Evolutionary conservation across 2,797 vertebrate genomes (phyloP), one percentile per base, ranked within the genome.

Genomic region (Syngnathus rostellatus): DNA sequence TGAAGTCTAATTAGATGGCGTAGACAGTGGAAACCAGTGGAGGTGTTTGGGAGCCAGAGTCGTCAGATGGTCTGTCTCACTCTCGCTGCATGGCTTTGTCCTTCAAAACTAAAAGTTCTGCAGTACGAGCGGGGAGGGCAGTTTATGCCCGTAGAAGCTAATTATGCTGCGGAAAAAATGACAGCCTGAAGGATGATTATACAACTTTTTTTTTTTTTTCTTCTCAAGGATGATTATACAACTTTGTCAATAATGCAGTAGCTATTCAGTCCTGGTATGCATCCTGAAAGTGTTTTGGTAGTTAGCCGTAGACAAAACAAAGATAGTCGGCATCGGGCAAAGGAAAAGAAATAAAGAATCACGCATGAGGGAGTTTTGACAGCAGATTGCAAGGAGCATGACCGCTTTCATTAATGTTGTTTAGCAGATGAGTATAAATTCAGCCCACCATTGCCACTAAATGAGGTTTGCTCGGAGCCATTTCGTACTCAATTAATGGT

Each of bases 1-100:
- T 90, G 89, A 91, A 91, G 90, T 83, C 81, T 92, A 92, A 93
- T 93, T 92, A 93, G 89, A 91, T 86, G 87, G 86, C 82, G 72
- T 85, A 90, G 87, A 87, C 89, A 88, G 89, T 64, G 85, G 84
- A 82, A 46, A 88, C 83, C 83, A 74, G 80, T 78, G 72, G 81
- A 80, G 84, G 85, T 87, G 86, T 79, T 73, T 38, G 64, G 77
- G 81, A 85, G 69, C 74, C 76, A 58, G 85, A 17, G 79, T 73
- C 76, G 80, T 89, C 89, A 89, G 87, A 89, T 88, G 86, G 87
- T 82, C 82, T 69, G 65, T 83, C 81, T 87, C 85, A 72, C 79
- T 86, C 83, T 77, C 77, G 64, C 79, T 70, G n/a, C n/a, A n/a
- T n/a, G 81, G 79, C 79, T 89, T 84, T 88, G 88, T 83, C 89